Conservation (phyloP, 2,113 vertebrate genomes). For the Penelope pileata region DNA sequence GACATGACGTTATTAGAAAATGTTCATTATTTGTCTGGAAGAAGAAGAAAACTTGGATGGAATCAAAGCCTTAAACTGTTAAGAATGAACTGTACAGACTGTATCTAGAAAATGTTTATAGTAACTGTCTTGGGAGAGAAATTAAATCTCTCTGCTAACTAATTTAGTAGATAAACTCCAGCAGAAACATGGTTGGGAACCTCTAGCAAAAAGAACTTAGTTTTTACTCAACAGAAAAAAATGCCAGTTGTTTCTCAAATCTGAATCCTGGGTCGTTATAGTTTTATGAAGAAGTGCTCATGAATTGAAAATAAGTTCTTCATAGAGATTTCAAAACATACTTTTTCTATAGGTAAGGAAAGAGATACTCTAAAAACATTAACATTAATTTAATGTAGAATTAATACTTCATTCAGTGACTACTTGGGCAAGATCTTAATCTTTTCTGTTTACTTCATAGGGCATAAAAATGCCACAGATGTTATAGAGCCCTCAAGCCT, state of each 20-base stretch:
- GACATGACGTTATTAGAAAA: neutral
- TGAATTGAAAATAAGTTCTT: slow-evolving; percentile 51
- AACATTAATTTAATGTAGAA: neutral
- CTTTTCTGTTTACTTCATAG: neutral
- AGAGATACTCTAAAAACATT: neutral
- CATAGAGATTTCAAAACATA: slow-evolving; percentile 14
- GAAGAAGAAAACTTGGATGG: neutral
- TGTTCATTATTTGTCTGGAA: neutral
- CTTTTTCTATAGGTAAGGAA: slow-evolving; percentile 5
- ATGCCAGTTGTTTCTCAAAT: neutral
- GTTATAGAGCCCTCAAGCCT: neutral
- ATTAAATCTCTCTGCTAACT: neutral
- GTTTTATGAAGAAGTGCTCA: slow-evolving; percentile 44
- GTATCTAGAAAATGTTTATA: neutral
- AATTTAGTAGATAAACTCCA: neutral
- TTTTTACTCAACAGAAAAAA: neutral
- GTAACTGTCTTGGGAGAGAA: neutral
- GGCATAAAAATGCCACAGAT: neutral
- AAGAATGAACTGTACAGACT: neutral
- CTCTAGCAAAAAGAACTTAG: neutral
- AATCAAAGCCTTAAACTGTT: neutral
- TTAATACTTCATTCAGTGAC: neutral
- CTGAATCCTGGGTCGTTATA: slow-evolving; percentile 17
- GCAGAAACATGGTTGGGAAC: neutral
- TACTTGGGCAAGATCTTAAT: neutral